These are phyloP conservation scores for Microtus montanus DNA, from an alignment of 2,113 vertebrate species.

Conservation along the genomic window DNA sequence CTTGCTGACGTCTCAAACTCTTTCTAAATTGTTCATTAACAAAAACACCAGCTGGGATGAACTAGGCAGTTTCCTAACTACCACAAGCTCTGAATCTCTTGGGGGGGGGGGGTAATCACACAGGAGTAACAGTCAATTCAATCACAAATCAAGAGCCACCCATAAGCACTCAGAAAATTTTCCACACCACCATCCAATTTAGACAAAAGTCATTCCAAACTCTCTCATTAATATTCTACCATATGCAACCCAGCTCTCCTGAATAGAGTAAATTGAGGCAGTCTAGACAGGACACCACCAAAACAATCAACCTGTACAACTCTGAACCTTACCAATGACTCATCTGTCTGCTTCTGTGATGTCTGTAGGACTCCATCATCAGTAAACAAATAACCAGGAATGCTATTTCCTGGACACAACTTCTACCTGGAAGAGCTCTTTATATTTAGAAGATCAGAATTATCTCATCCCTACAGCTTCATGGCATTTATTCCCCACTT, in stretches of 20 bases:
- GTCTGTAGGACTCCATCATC: background rate
- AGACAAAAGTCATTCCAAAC: background rate
- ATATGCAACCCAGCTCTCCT: background rate
- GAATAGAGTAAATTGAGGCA: slow-evolving; percentile 11
- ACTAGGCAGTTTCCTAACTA: background rate
- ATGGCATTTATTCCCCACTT: background rate
- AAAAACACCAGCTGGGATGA: background rate
- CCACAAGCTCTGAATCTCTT: background rate
- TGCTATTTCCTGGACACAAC: background rate
- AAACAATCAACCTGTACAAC: background rate
- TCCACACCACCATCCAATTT: background rate
- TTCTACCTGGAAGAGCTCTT: slow-evolving; percentile 10
- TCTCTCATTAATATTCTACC: background rate
- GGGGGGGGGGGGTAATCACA: background rate
- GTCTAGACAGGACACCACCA: background rate
- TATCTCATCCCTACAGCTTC: slow-evolving; percentile 31
- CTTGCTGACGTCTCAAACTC: slow-evolving; percentile 2
- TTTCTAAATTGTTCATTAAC: background rate
- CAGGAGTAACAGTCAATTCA: background rate
- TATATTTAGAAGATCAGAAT: slow-evolving; percentile 34
- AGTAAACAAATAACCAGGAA: background rate
- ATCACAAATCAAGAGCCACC: background rate
- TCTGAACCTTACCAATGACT: background rate
- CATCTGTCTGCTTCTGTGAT: background rate
- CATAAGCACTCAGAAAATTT: background rate